Conservation (phyloP, 2,113 vertebrate genomes). For the Vidua macroura region DNA sequence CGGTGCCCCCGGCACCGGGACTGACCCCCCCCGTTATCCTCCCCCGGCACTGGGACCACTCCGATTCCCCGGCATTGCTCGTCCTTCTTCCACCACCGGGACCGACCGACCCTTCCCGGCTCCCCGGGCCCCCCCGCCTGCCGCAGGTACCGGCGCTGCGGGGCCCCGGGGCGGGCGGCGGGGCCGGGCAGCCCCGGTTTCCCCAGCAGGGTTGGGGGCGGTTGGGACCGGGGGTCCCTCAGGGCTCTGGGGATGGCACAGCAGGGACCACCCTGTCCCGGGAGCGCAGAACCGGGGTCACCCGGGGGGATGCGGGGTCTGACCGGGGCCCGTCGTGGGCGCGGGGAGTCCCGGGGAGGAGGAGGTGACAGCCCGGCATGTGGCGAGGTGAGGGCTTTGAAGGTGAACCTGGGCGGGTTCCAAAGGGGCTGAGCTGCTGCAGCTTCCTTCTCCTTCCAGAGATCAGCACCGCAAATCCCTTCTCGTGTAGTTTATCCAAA, state of each 20-base stretch:
- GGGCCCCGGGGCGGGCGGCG: not conserved
- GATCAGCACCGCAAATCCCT: not conserved
- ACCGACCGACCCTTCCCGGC: not conserved
- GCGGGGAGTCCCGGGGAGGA: not conserved
- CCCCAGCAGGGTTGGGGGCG: not conserved
- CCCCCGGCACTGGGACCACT: not conserved
- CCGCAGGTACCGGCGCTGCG: conserved; percentile 19
- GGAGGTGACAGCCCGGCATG: not conserved
- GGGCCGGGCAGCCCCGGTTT: not conserved
- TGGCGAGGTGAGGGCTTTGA: not conserved
- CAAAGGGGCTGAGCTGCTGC: not conserved
- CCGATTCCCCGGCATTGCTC: not conserved
- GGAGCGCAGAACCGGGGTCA: not conserved
- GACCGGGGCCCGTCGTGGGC: not conserved
- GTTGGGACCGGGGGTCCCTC: not conserved
- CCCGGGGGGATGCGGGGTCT: not conserved
- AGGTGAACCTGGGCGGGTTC: conserved; percentile 33
- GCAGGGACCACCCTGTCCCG: not conserved
- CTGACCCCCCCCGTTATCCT: not conserved
- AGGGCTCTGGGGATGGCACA: not conserved
- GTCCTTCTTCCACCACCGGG: not conserved
- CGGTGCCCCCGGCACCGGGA: not conserved
- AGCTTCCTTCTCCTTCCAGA: not conserved
- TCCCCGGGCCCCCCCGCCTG: not conserved
- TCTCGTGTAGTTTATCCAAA: not conserved